phyloP scores from a whole-genome alignment of 2,113 vertebrate genomes.

The Lanius collurio region DNA sequence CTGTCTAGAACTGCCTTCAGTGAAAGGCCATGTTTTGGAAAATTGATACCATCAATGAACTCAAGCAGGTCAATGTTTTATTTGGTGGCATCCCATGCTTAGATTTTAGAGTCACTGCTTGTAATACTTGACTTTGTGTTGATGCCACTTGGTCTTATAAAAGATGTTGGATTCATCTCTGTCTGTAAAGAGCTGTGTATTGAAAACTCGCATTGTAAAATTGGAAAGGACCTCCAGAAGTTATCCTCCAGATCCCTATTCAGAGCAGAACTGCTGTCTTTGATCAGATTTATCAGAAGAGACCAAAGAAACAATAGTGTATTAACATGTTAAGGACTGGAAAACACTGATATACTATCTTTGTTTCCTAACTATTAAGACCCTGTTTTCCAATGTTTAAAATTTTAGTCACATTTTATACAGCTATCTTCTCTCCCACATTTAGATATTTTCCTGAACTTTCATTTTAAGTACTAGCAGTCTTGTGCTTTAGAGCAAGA shows the following conservation, averaged over 20 bases:
- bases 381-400: not conserved
- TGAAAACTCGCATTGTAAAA: rapidly evolving
- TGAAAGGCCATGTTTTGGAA: not conserved
- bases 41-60: not conserved
- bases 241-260: not conserved
- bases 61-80: not conserved
- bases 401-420: not conserved
- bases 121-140: not conserved
- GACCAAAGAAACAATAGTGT: not conserved
- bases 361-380: not conserved
- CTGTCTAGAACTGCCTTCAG: not conserved
- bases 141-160: not conserved
- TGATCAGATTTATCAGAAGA: not conserved
- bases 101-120: not conserved
- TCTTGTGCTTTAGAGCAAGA: not conserved
- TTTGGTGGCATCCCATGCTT: not conserved
- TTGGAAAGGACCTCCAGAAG: not conserved
- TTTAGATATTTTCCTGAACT: not conserved
- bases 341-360: not conserved
- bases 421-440: not conserved
- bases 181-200: not conserved
- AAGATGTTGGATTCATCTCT: not conserved
- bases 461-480: not conserved
- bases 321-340: not conserved
- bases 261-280: not conserved